Conservation (phyloP, 2,888 invertebrate species). For the Metallyticus violacea region DNA sequence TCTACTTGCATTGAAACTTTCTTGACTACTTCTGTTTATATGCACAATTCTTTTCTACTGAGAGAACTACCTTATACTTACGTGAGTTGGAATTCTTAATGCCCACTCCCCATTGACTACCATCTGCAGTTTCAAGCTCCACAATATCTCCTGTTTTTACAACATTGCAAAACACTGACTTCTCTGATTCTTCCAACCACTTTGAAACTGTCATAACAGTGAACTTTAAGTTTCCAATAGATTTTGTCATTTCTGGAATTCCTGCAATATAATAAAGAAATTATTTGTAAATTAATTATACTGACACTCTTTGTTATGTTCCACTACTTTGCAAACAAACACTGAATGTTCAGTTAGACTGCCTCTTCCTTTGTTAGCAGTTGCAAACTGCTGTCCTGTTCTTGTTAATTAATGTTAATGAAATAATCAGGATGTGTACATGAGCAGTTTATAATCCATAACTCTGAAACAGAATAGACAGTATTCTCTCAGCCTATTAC, state of each 20-base stretch:
- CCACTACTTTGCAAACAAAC: not conserved
- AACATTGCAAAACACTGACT: conserved; percentile 67
- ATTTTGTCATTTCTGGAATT: not conserved
- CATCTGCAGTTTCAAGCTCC: conserved; percentile 58
- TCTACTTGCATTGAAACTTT: too few species aligned
- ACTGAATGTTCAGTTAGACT: too few species aligned
- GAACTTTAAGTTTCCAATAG: conserved; percentile 32
- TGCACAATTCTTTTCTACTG: too few species aligned
- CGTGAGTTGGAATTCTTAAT: conserved; percentile 48
- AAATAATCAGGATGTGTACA: not conserved
- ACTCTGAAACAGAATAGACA: too few species aligned
- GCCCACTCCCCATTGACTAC: conserved; percentile 65
- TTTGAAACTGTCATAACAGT: conserved; percentile 55
- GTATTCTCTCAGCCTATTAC: too few species aligned
- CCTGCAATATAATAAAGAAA: not conserved
- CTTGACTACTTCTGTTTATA: too few species aligned
- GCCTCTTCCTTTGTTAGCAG: not conserved
- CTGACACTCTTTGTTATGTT: not conserved
- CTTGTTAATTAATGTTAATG: not conserved
- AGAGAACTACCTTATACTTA: not conserved
- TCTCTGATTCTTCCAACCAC: conserved; percentile 71
- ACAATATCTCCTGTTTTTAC: conserved; percentile 70
- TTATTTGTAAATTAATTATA: too few species aligned
- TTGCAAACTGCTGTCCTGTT: not conserved
- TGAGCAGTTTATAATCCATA: not conserved